These are phyloP conservation scores for Drosophila suboccidentalis DNA, from an alignment of 2,888 invertebrate genomes.

Conservation along the genomic window DNA sequence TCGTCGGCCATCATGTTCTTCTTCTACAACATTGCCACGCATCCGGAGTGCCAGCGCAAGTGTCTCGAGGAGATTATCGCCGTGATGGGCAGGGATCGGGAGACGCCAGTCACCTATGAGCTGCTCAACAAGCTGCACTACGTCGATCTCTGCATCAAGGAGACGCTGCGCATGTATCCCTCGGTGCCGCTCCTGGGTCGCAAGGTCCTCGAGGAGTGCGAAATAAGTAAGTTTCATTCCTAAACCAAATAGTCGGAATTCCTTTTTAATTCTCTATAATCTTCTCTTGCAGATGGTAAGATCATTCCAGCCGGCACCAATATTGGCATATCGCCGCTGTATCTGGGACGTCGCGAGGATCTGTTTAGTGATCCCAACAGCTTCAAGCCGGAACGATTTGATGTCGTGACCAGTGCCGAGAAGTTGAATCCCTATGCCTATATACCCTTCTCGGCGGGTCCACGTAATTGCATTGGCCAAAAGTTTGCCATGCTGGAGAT, in stretches of 20 bases:
- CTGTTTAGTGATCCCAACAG: slow-evolving; percentile 79
- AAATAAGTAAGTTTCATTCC: slow-evolving; percentile 79
- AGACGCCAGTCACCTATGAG: slow-evolving; percentile 81
- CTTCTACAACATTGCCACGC: slow-evolving; percentile 86
- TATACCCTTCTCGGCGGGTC: slow-evolving; percentile 85
- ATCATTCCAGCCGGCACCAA: slow-evolving; percentile 84
- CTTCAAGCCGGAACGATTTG: slow-evolving; percentile 85
- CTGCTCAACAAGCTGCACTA: slow-evolving; percentile 83
- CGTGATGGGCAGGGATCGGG: slow-evolving; percentile 84
- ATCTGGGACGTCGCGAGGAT: slow-evolving; percentile 79
- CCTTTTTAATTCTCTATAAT: too few relatives aligned
- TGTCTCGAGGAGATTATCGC: slow-evolving; percentile 85
- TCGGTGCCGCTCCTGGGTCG: slow-evolving; percentile 84
- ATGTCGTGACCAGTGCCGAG: slow-evolving; percentile 76
- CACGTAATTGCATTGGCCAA: slow-evolving; percentile 85
- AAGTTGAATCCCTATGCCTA: slow-evolving; percentile 84
- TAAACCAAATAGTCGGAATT: too few relatives aligned
- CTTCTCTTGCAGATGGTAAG: slow-evolving; percentile 80
- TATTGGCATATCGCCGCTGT: slow-evolving; percentile 82
- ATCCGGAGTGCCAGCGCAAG: slow-evolving; percentile 86
- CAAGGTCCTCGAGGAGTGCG: slow-evolving; percentile 81
- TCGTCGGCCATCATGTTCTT: slow-evolving; percentile 86
- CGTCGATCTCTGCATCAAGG: slow-evolving; percentile 84
- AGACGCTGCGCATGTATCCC: slow-evolving; percentile 84
- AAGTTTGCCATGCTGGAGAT: slow-evolving; percentile 85